Evolutionary conservation across 2,888 invertebrate genomes (phyloP).

Genomic region (Athetis lepigone): DNA sequence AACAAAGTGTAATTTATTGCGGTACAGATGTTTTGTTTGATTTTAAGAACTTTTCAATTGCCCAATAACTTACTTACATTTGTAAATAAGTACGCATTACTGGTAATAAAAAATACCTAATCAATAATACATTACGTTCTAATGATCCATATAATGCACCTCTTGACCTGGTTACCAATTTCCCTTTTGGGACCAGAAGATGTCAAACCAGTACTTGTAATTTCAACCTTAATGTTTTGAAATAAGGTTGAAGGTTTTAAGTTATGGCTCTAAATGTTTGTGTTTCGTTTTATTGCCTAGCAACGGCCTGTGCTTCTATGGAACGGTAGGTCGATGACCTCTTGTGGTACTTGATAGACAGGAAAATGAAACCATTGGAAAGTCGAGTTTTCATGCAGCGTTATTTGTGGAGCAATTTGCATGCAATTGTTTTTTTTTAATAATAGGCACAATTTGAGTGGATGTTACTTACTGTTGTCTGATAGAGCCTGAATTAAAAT

Average conservation of each 20-base stretch:
- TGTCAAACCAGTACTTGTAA: conserved; percentile 29
- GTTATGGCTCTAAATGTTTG: conserved; percentile 65
- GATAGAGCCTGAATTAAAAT: background rate
- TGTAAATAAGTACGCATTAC: conserved; percentile 6
- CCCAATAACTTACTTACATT: conserved; percentile 11
- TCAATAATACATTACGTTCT: conserved; percentile 70
- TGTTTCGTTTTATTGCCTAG: conserved; percentile 78
- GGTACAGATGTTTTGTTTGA: background rate
- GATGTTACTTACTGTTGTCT: background rate
- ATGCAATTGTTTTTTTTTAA: conserved; percentile 33
- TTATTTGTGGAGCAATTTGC: conserved; percentile 33
- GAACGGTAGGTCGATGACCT: conserved; percentile 72
- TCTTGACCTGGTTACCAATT: conserved; percentile 71
- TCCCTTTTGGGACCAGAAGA: conserved; percentile 45
- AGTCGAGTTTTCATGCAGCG: conserved; percentile 47
- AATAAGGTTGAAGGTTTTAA: conserved; percentile 59
- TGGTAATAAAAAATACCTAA: conserved; percentile 53
- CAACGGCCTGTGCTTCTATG: conserved; percentile 74
- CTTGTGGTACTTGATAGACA: conserved; percentile 58
- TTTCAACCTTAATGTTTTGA: conserved; percentile 59
- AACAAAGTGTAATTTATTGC: background rate
- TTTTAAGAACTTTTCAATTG: conserved; percentile 7
- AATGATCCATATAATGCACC: conserved; percentile 68
- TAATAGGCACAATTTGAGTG: conserved; percentile 24
- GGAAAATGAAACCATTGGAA: conserved; percentile 58